phyloP scores from a whole-genome alignment of 2,888 invertebrate genomes.

The Luperina nickerlii region DNA sequence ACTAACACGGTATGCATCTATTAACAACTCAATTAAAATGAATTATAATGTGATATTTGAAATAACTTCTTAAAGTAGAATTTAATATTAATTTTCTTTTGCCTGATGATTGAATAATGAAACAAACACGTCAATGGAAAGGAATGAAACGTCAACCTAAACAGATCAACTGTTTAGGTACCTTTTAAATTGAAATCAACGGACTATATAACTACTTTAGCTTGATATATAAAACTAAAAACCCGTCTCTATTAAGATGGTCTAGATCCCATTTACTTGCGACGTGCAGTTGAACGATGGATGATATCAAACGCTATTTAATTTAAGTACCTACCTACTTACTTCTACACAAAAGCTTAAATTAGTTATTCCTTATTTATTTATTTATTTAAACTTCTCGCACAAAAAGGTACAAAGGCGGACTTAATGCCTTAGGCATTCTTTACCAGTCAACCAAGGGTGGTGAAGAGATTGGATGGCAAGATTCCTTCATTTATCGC shows the following conservation, averaged over 20 bases:
- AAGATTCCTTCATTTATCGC: background rate
- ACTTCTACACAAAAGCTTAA: background rate
- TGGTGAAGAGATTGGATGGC: too few relatives aligned
- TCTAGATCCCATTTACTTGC: conserved; percentile 34
- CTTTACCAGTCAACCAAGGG: too few relatives aligned
- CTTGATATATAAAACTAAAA: background rate
- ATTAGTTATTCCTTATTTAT: too few relatives aligned
- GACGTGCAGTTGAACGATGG: conserved; percentile 16
- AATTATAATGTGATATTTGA: conserved; percentile 70
- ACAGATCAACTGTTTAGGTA: background rate
- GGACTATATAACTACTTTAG: background rate
- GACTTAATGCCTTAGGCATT: too few relatives aligned
- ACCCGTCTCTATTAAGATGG: conserved; percentile 27
- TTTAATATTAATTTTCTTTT: conserved; percentile 35
- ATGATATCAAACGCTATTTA: conserved; percentile 26
- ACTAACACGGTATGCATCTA: conserved; percentile 74
- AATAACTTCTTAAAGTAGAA: conserved; percentile 46
- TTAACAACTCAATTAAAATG: conserved; percentile 77
- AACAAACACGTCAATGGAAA: background rate
- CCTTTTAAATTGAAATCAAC: conserved; percentile 11
- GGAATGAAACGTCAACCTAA: background rate
- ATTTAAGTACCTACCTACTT: background rate
- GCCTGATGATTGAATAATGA: conserved; percentile 12
- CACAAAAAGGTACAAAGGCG: too few relatives aligned
- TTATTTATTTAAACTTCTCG: too few relatives aligned